Percentiles rank a stretch among this genome's conserved stretches.
These are phyloP conservation scores for Sinosuthora webbiana DNA, from an alignment of 2,113 vertebrate genomes.

Conservation along the genomic window DNA sequence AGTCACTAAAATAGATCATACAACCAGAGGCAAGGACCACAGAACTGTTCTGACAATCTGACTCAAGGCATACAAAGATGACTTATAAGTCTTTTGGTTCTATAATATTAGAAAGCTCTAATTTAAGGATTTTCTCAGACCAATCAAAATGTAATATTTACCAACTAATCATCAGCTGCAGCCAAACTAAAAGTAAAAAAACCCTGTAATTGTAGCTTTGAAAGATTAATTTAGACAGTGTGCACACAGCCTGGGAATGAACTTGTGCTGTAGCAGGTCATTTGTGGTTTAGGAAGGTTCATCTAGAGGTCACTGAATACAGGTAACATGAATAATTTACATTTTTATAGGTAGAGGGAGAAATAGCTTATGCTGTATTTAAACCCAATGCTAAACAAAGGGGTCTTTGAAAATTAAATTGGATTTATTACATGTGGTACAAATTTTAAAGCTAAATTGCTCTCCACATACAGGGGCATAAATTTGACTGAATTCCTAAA, in stretches of 20 bases:
- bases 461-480: neutral
- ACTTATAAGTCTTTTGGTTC: neutral
- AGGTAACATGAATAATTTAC: slow-evolving; percentile 59
- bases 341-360: slow-evolving; percentile 13
- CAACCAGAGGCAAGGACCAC: neutral
- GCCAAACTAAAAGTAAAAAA: slow-evolving; percentile 40
- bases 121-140: slow-evolving; percentile 29
- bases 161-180: slow-evolving; percentile 37
- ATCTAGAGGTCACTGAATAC: slow-evolving; percentile 46
- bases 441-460: slow-evolving; percentile 44
- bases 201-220: slow-evolving; percentile 37
- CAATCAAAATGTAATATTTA: slow-evolving; percentile 35
- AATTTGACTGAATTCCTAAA: slow-evolving; percentile 35
- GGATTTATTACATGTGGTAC: slow-evolving; percentile 4
- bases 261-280: neutral
- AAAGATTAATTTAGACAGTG: slow-evolving; percentile 44
- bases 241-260: neutral
- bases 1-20: neutral
- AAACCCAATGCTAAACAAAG: slow-evolving; percentile 47
- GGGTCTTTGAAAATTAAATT: slow-evolving; percentile 36
- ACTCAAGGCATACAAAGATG: neutral
- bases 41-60: neutral
- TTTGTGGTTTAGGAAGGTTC: slow-evolving; percentile 29
- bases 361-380: slow-evolving; percentile 37
- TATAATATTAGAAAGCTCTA: neutral